Percentiles rank a stretch among this genome's conserved stretches.
These are phyloP conservation scores for Cheilosia vulpina DNA, from an alignment of 2,888 invertebrate species.

Conservation along the genomic window DNA sequence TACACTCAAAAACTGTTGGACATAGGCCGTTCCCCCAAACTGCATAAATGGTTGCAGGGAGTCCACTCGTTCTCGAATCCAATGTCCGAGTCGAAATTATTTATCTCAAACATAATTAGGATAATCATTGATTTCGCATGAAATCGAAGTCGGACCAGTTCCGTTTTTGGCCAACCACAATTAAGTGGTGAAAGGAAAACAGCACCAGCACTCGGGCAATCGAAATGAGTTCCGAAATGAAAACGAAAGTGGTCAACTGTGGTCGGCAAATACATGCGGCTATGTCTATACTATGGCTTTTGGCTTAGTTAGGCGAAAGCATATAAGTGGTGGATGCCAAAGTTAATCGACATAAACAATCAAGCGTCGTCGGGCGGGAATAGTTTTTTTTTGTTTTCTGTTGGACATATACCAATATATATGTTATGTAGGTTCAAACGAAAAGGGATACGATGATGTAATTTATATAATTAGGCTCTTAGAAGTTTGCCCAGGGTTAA, in stretches of 20 bases:
- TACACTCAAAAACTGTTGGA: not conserved
- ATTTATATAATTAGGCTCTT: constrained; percentile 47
- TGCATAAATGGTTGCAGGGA: constrained; percentile 15
- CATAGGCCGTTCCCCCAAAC: not conserved
- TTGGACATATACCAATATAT: constrained; percentile 11
- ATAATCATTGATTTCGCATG: constrained; percentile 72
- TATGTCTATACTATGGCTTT: not conserved
- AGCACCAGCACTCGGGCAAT: constrained; percentile 12
- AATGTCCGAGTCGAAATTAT: constrained; percentile 55
- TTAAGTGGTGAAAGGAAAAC: constrained; percentile 73
- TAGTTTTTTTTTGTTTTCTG: constrained; percentile 4
- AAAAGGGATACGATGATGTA: constrained; percentile 33
- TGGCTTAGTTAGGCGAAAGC: constrained; percentile 10
- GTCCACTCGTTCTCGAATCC: constrained; percentile 35
- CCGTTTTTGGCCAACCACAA: constrained; percentile 68
- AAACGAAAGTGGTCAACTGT: constrained; percentile 61
- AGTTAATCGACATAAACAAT: constrained; percentile 43
- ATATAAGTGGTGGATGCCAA: constrained; percentile 33
- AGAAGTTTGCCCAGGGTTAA: constrained; percentile 26
- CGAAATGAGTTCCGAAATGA: constrained; percentile 42
- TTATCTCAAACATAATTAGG: constrained; percentile 65
- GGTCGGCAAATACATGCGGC: not conserved
- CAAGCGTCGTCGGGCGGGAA: not conserved
- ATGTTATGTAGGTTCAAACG: constrained; percentile 7
- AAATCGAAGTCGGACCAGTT: constrained; percentile 65